Evolutionary conservation across 2,797 vertebrate genomes (phyloP), one percentile per base, ranked within the genome.

Genomic region (Mergus octosetaceus): DNA sequence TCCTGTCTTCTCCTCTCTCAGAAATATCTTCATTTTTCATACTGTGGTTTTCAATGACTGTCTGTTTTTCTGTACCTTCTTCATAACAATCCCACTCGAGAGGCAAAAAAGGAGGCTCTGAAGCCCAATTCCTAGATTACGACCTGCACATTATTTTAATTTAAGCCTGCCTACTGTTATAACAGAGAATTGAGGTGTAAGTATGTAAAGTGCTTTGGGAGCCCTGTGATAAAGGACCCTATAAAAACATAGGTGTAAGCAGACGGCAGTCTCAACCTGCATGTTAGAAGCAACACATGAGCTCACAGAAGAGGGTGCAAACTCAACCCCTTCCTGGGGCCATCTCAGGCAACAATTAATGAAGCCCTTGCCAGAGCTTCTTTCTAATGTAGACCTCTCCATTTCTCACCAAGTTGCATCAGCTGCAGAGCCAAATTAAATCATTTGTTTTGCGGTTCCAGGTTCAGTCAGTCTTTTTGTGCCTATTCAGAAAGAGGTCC

Each of bases 161-260:
- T 96, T 96, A 96, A 96, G 89, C 74, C 61, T 68, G 61, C 83
- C 91, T 94, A 77, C 60, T 93, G 90, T 93, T 97, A 91, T 91
- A 97, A 90, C 91, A 96, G 93, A 96, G 94, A 93, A 85, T 92
- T 88, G 83, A 95, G 95, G 93, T 95, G 91, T 95, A 90, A 94
- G 90, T 66, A 91, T 96, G 95, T 94, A 94, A 97, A 96, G 94
- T 92, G 94, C 82, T 97, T 80, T 95, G 94, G 94, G 96, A 96
- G 47, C 81, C 78, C 51, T 87, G 74, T 94, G 91, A 91, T 95
- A 95, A 96, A 96, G 93, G 83, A 79, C 68, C 78, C 88, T 95
- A 83, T 95, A 96, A 96, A 95, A 96, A 90, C 87, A 95, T 92
- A 96, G 96, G 92, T 41, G 84, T 94, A 96, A 95, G 88, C 96